phyloP scores from a whole-genome alignment of 2,888 invertebrate genomes.

The Drosophila austrosaltans region DNA sequence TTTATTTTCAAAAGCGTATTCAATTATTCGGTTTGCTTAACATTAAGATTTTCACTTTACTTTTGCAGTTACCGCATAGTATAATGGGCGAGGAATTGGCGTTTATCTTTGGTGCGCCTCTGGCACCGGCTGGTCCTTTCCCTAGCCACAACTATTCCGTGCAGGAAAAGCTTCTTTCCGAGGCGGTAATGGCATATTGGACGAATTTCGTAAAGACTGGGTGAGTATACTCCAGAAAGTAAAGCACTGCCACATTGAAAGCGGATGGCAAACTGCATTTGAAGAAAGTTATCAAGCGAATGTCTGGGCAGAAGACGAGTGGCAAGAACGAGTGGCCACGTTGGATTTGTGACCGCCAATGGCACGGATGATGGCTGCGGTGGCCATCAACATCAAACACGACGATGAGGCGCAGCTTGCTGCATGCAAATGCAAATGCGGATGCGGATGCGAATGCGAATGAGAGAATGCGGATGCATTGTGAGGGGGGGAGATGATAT shows the following conservation, averaged over 20 bases:
- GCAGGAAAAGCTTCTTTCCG: constrained; percentile 91
- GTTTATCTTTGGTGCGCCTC: constrained; percentile 93
- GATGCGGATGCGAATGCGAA: constrained; percentile 2
- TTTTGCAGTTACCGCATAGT: constrained; percentile 87
- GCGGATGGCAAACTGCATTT: constrained; percentile 68
- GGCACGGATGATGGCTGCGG: constrained; percentile 18
- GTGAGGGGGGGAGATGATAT: constrained; percentile 27
- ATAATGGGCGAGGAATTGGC: constrained; percentile 94
- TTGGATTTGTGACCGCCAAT: constrained; percentile 15
- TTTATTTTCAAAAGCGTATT: constrained; percentile 31
- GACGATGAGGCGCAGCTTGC: constrained; percentile 47
- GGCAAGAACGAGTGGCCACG: background rate
- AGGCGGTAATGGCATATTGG: constrained; percentile 94
- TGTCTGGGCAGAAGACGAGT: background rate
- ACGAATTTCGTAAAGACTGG: constrained; percentile 95
- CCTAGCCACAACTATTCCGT: constrained; percentile 89
- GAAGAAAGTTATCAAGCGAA: constrained; percentile 50
- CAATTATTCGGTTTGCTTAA: constrained; percentile 25
- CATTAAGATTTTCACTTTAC: constrained; percentile 23
- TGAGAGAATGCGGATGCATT: constrained; percentile 39
- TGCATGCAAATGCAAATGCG: constrained; percentile 65
- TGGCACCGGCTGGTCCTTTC: constrained; percentile 89
- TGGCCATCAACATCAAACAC: constrained; percentile 56
- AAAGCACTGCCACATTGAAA: constrained; percentile 25
- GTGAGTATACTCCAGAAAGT: constrained; percentile 85